Evolutionary conservation across 2,113 vertebrate species (phyloP), one percentile per base, ranked within the genome.

Genomic region (Sorex araneus): DNA sequence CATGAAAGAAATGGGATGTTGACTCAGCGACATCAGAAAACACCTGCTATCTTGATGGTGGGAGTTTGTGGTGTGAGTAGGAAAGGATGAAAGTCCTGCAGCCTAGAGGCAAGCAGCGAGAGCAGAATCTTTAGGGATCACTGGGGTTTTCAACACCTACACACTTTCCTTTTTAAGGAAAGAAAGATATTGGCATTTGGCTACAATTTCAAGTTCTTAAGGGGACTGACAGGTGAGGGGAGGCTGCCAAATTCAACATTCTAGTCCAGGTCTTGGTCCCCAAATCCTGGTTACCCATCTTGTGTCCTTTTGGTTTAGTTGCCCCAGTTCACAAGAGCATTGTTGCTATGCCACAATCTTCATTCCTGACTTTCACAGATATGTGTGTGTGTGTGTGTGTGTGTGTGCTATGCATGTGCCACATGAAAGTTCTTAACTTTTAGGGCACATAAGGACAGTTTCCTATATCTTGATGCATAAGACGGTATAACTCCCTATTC

Each of bases 181-280:
- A 93, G 91, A 88, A 90, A 93, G 95, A 94, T 92, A 88, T 40
- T 34, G 92, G 87, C 92, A 84, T 94, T 69, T 81, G 89, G 84
- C 87, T 92, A 94, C 30, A 77, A 94, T 92, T 96, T 96, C 94
- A 94, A 89, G 50, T 50, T 76, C 77, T 81, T 75, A 30, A 83
- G 32, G 73, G 80, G 70, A 95, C 25, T 94, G 95, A 95, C 91
- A 92, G 73, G 83, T 18, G 23, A 84, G 64, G 28, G 57, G 80
- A 94, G 75, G 80, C 28, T 91, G 89, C 95, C 94, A 96, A 87
- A 92, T 63, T 87, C 95, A 96, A 87, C 84, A 94, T 87, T 92
- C 81, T 76, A 66, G 91, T 87, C 27, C 40, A 70, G 73, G 83
- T 87, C 95, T 95, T 88, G 87, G 57, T 78, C 84, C 73, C 23